A percentile compares a stretch with the other conserved stretches of the same genome.
phyloP scores from a whole-genome alignment of 2,888 invertebrate genomes.

The Mythimna lalbum region DNA sequence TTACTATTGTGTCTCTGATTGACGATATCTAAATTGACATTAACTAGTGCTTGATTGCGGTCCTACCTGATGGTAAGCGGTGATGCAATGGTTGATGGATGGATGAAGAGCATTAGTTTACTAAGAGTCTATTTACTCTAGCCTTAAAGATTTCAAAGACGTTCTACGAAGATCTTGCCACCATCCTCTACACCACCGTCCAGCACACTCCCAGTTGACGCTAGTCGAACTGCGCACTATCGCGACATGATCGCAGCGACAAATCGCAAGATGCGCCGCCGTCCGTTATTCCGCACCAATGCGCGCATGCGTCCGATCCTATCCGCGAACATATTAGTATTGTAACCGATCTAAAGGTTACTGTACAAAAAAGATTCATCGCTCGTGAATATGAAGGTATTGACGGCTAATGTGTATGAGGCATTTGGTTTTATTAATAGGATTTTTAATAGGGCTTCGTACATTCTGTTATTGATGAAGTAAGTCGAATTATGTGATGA shows the following conservation, averaged over 20 bases:
- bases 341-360: slow-evolving; percentile 70
- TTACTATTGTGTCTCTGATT: no score
- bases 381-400: slow-evolving; percentile 44
- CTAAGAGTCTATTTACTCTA: no score
- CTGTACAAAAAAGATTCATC: slow-evolving; percentile 59
- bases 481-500: no score
- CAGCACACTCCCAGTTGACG: slow-evolving; percentile 67
- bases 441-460: slow-evolving; percentile 23
- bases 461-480: slow-evolving; percentile 17
- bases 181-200: slow-evolving; percentile 56
- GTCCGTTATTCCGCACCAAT: slow-evolving; percentile 74
- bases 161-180: slow-evolving; percentile 19
- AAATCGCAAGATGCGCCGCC: slow-evolving; percentile 77
- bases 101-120: no score
- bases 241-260: slow-evolving; percentile 79
- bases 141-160: background rate
- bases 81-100: no score
- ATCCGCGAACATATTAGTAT: slow-evolving; percentile 70
- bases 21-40: no score
- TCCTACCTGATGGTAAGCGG: no score
- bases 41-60: no score
- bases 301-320: slow-evolving; percentile 69
- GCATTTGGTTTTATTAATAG: slow-evolving; percentile 44
- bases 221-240: slow-evolving; percentile 73
- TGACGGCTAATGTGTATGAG: slow-evolving; percentile 56